Conservation (phyloP, 2,888 invertebrate genomes). For the Adela reaumurella region DNA sequence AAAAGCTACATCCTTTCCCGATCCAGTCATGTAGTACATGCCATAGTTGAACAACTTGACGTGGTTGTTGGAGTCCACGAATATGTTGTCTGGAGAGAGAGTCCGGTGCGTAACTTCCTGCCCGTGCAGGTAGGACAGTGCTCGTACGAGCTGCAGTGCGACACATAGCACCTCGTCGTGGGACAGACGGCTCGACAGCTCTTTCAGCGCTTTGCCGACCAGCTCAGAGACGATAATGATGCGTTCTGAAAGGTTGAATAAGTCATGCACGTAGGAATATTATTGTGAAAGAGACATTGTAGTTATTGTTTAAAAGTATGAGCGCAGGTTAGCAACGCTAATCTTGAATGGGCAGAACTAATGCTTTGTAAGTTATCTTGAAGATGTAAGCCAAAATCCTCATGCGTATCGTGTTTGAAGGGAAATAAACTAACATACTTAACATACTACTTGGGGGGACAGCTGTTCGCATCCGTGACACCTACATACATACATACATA, state of each 20-base stretch:
- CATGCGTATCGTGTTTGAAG: too few relatives aligned
- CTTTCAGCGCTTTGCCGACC: conserved; percentile 63
- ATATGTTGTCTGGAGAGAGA: conserved; percentile 77
- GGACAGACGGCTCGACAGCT: conserved; percentile 38
- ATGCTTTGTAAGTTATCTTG: neutral
- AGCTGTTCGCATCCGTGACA: too few relatives aligned
- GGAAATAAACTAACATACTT: too few relatives aligned
- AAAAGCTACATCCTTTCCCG: conserved; percentile 84
- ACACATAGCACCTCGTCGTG: conserved; percentile 58
- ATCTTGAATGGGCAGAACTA: too few relatives aligned
- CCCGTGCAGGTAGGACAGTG: conserved; percentile 68
- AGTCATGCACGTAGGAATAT: neutral
- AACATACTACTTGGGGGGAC: too few relatives aligned
- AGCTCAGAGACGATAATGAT: conserved; percentile 82
- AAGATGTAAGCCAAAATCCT: neutral
- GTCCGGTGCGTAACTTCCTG: conserved; percentile 75
- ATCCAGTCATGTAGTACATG: conserved; percentile 86
- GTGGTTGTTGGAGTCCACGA: conserved; percentile 66
- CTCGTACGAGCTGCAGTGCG: conserved; percentile 69
- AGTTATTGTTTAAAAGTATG: neutral
- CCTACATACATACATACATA: too few relatives aligned
- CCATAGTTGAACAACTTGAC: conserved; percentile 92
- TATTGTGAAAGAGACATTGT: neutral
- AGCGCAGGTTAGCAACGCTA: too few relatives aligned
- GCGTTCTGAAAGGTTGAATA: conserved; percentile 60